phyloP scores from a whole-genome alignment of 2,113 vertebrate genomes.

The Aegotheles bennettii region DNA sequence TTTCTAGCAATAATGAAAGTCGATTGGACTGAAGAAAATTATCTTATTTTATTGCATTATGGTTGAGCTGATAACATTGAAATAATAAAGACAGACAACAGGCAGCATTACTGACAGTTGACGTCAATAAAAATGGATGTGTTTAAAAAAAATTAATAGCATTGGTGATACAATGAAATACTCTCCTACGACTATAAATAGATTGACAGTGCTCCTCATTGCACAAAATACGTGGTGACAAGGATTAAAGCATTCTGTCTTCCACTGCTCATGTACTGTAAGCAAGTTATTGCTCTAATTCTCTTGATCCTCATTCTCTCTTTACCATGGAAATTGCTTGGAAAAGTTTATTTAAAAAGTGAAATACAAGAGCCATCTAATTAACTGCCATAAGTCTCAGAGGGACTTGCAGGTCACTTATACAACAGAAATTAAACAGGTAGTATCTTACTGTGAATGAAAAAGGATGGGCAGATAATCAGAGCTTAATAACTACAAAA shows the following conservation, averaged over 20 bases:
- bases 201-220: not conserved
- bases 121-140: not conserved
- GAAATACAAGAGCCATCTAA: not conserved
- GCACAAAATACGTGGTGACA: not conserved
- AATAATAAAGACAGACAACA: not conserved
- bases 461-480: not conserved
- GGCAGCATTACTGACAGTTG: not conserved
- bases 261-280: not conserved
- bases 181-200: not conserved
- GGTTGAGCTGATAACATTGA: not conserved
- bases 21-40: not conserved
- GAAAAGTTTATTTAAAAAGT: not conserved
- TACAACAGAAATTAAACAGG: not conserved
- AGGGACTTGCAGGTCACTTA: not conserved
- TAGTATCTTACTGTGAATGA: not conserved
- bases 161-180: not conserved
- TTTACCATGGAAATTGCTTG: not conserved
- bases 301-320: not conserved
- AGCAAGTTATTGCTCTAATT: not conserved
- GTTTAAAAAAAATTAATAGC: not conserved
- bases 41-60: not conserved
- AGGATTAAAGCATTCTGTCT: not conserved
- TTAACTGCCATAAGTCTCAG: rapidly evolving
- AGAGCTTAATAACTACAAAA: not conserved
- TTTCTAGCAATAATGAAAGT: not conserved